These are phyloP conservation scores for Acridotheres tristis DNA, from an alignment of 2,797 vertebrate species.

Conservation along the genomic window DNA sequence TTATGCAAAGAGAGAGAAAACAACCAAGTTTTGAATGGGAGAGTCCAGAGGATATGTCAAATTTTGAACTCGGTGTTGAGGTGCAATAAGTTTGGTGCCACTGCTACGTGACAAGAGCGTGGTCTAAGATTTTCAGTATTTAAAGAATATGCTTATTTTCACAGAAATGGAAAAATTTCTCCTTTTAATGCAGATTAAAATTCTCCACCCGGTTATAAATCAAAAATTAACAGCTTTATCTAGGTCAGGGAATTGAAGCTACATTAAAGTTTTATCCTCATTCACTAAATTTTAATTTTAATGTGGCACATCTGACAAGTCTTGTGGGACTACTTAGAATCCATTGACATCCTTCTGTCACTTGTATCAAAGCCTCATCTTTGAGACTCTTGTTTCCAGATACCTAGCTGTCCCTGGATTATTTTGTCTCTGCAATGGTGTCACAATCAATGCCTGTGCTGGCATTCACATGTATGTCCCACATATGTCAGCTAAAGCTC, in stretches of 20 bases:
- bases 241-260: conserved; percentile 51
- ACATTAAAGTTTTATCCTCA: conserved; percentile 58
- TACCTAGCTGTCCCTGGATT: background rate
- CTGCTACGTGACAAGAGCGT: background rate
- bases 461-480: background rate
- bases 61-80: background rate
- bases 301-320: conserved; percentile 52
- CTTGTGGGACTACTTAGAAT: conserved; percentile 34
- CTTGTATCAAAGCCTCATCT: conserved; percentile 43
- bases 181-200: conserved; percentile 35
- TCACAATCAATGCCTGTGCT: background rate
- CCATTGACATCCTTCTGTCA: conserved; percentile 57
- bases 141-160: background rate
- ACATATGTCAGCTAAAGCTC: background rate
- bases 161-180: background rate
- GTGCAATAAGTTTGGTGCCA: background rate
- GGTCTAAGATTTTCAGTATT: background rate
- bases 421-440: background rate
- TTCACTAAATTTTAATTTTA: conserved; percentile 58
- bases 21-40: background rate
- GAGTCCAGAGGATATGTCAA: background rate
- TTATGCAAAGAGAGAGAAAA: background rate
- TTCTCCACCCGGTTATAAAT: conserved; percentile 35
- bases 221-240: conserved; percentile 67
- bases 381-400: conserved; percentile 23